These are phyloP conservation scores for Enteromius afrohamiltoni DNA, from an alignment of 2,797 vertebrate species.

Conservation along the genomic window DNA sequence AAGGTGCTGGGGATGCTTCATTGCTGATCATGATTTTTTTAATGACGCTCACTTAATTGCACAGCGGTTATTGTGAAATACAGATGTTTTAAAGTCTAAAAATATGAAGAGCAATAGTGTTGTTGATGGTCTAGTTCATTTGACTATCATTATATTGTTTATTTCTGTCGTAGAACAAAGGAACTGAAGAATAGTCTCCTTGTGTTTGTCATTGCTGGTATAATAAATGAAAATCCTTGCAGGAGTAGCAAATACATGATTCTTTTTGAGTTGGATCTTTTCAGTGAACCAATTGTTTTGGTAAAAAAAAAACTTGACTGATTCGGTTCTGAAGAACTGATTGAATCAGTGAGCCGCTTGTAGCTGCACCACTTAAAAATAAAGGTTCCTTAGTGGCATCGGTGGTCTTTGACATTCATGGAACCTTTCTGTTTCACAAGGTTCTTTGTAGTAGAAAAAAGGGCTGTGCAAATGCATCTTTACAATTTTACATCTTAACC, in stretches of 20 bases:
- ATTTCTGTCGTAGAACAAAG: neutral
- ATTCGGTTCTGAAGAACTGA: neutral
- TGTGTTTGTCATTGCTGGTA: neutral
- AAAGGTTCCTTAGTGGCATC: too few species aligned
- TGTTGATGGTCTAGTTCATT: neutral
- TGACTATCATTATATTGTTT: neutral
- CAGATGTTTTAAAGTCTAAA: neutral
- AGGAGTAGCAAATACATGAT: neutral
- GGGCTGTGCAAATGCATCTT: too few species aligned
- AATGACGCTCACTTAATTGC: neutral
- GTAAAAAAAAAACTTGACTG: neutral
- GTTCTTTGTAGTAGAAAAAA: too few species aligned
- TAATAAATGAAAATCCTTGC: neutral
- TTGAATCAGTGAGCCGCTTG: neutral
- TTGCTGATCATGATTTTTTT: slow-evolving; percentile 4
- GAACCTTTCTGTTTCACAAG: too few species aligned
- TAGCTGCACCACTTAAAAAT: neutral
- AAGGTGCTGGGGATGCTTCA: neutral
- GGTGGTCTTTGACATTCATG: too few species aligned
- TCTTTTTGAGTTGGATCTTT: neutral
- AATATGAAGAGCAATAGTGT: neutral
- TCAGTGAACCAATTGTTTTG: neutral
- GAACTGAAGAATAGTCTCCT: neutral
- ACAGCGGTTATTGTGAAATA: neutral
- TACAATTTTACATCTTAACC: too few species aligned